phyloP scores from a whole-genome alignment of 2,888 invertebrate genomes.

The Gryllus longicercus region DNA sequence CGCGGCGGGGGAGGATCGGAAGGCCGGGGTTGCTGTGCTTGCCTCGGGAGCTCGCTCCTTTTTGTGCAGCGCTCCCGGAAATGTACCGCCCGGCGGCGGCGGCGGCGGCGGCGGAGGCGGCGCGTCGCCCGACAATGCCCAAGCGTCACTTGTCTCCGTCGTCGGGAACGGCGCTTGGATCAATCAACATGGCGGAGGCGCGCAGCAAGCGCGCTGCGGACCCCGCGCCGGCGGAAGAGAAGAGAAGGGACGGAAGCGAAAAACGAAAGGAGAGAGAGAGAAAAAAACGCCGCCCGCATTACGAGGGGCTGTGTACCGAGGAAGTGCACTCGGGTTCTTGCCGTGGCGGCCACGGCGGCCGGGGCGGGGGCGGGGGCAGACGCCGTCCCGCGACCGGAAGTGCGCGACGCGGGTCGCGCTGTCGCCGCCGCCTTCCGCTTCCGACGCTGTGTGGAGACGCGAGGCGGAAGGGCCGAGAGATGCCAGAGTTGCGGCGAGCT shows the following conservation, averaged over 20 bases:
- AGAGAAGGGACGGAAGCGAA: background rate
- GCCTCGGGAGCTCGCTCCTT: background rate
- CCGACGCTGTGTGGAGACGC: background rate
- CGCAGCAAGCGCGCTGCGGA: background rate
- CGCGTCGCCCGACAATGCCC: constrained; percentile 9
- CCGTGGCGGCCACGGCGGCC: background rate
- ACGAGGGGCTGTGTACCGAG: constrained; percentile 1
- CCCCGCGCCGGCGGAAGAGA: background rate
- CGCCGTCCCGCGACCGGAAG: background rate
- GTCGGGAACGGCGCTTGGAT: background rate
- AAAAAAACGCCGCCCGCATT: background rate
- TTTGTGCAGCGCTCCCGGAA: background rate
- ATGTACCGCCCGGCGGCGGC: background rate
- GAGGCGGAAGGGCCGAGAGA: no score
- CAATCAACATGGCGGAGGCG: constrained; percentile 7
- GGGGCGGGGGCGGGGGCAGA: no score
- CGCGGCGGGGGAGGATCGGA: background rate
- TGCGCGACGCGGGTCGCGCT: background rate
- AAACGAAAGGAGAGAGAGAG: background rate
- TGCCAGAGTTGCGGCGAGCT: no score
- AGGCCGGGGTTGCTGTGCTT: background rate
- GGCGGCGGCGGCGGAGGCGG: background rate
- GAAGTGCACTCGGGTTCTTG: background rate
- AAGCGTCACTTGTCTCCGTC: background rate
- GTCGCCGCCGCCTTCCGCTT: background rate